phyloP scores from a whole-genome alignment of 2,888 invertebrate genomes.

The Sceliomorpha sp. region DNA sequence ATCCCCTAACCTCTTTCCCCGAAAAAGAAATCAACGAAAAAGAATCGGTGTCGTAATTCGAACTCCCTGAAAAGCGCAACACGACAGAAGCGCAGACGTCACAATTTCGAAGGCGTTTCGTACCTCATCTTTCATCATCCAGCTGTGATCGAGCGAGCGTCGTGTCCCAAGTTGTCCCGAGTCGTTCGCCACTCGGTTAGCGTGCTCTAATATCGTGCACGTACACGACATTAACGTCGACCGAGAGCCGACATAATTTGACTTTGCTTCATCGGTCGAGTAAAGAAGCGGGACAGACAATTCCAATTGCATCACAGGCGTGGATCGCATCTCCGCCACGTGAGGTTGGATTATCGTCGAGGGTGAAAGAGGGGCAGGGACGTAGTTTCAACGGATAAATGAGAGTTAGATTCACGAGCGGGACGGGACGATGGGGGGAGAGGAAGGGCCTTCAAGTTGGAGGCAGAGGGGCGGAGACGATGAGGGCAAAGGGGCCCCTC shows the following conservation, averaged over 20 bases:
- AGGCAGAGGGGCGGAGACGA: conserved; percentile 48
- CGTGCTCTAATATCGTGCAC: conserved; percentile 47
- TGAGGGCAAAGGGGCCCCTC: conserved; percentile 55
- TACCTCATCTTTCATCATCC: conserved; percentile 35
- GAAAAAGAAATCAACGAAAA: too few relatives aligned
- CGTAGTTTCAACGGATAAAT: conserved; percentile 48
- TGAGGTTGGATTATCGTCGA: conserved; percentile 57
- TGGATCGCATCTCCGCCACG: conserved; percentile 74
- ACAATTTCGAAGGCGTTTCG: conserved; percentile 38
- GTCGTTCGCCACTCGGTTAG: conserved; percentile 19
- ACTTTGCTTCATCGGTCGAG: conserved; percentile 43
- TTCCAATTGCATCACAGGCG: conserved; percentile 74
- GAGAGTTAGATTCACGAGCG: conserved; percentile 46
- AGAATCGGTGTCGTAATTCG: too few relatives aligned
- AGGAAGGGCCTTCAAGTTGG: conserved; percentile 31
- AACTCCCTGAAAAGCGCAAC: too few relatives aligned
- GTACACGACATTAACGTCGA: conserved; percentile 53
- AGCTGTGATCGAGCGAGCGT: conserved; percentile 45
- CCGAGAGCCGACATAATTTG: conserved; percentile 46
- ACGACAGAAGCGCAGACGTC: conserved; percentile 1
- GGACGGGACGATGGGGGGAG: conserved; percentile 11
- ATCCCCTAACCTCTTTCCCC: too few relatives aligned
- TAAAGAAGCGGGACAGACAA: conserved; percentile 52
- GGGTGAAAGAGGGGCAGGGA: conserved; percentile 13
- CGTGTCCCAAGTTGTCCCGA: conserved; percentile 31